These are phyloP conservation scores for Diabrotica balteata DNA, from an alignment of 2,888 invertebrate genomes.

Conservation along the genomic window DNA sequence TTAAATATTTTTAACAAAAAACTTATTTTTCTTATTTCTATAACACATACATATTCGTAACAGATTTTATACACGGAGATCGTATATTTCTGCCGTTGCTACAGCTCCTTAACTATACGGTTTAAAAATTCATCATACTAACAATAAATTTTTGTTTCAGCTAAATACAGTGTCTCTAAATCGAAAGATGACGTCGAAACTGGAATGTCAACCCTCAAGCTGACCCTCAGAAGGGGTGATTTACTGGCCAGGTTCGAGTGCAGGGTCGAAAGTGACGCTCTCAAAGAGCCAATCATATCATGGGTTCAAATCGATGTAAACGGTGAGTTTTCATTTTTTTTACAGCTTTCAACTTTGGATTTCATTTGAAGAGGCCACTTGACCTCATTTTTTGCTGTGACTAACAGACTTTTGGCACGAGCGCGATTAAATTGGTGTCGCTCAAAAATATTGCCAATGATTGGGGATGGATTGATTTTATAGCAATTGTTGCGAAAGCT, in stretches of 20 bases:
- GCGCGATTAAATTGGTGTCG: too few relatives aligned
- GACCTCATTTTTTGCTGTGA: background rate
- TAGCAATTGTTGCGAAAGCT: too few relatives aligned
- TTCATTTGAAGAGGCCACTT: background rate
- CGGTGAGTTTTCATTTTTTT: conserved; percentile 65
- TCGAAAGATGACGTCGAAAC: conserved; percentile 67
- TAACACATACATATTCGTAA: too few relatives aligned
- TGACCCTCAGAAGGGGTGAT: conserved; percentile 75
- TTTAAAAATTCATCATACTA: conserved; percentile 3
- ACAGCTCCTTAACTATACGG: too few relatives aligned
- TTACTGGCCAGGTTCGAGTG: conserved; percentile 76
- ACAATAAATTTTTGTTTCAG: conserved; percentile 39
- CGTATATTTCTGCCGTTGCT: too few relatives aligned
- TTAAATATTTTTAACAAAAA: too few relatives aligned
- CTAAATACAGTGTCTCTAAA: conserved; percentile 41
- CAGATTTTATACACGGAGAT: too few relatives aligned
- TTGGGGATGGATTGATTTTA: too few relatives aligned
- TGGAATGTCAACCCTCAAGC: conserved; percentile 69
- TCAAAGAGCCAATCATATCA: conserved; percentile 68
- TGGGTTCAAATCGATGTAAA: conserved; percentile 74
- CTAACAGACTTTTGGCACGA: too few relatives aligned
- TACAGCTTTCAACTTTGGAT: conserved; percentile 7
- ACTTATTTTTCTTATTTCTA: too few relatives aligned
- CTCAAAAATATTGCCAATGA: too few relatives aligned
- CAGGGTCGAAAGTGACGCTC: conserved; percentile 73